A percentile compares a stretch with the other conserved stretches of the same genome.
Evolutionary conservation across 2,888 invertebrate genomes (phyloP).

Genomic region (Melangyna quadrimaculata): DNA sequence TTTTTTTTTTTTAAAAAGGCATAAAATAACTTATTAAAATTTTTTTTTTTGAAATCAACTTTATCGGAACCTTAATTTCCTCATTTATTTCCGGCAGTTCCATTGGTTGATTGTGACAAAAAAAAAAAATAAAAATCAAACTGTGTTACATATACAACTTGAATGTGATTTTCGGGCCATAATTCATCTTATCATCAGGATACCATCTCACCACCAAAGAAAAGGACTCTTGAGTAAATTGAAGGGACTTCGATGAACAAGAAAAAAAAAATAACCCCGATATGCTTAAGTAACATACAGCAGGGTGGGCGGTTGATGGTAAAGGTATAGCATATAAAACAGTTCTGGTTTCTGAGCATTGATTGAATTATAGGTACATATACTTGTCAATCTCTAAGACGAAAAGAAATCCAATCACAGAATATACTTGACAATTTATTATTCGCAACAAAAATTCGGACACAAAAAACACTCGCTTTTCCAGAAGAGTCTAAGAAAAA

Average conservation of each 20-base stretch:
- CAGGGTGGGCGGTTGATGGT: too few species aligned
- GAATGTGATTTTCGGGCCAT: too few species aligned
- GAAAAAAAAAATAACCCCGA: slow-evolving; percentile 25
- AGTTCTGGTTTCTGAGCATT: slow-evolving; percentile 32
- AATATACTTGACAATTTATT: slow-evolving; percentile 28
- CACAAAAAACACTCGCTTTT: too few species aligned
- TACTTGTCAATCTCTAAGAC: slow-evolving; percentile 29
- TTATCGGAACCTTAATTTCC: too few species aligned
- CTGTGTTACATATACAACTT: too few species aligned
- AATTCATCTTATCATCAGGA: not conserved
- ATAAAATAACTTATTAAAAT: too few species aligned
- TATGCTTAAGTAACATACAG: slow-evolving; percentile 25
- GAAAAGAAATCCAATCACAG: slow-evolving; percentile 32
- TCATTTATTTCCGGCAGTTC: too few species aligned
- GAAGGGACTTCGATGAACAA: not conserved
- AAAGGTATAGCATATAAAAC: not conserved
- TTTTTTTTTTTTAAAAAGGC: too few species aligned
- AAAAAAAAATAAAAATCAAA: too few species aligned
- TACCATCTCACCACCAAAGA: not conserved
- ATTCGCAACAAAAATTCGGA: not conserved
- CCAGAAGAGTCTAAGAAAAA: not conserved
- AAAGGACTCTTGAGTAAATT: not conserved
- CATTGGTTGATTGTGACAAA: too few species aligned
- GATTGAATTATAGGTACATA: slow-evolving; percentile 67
- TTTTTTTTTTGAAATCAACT: too few species aligned